A percentile compares a stretch with the other conserved stretches of the same genome.
phyloP scores from a whole-genome alignment of 53 echinoderm and acorn worm genomes.

The Apostichopus leukothele region DNA sequence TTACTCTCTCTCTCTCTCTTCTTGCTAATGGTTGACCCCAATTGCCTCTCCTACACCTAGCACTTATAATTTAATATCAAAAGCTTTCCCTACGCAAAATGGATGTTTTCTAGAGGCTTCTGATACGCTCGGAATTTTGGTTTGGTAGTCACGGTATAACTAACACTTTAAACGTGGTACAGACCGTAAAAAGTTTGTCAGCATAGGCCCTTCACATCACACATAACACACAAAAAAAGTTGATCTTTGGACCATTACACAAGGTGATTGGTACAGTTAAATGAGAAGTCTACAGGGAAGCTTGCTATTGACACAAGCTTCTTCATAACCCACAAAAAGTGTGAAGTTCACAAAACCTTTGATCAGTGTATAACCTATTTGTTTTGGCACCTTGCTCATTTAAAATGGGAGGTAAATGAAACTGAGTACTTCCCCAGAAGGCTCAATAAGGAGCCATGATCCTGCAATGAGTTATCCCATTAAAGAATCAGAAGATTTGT shows the following conservation, averaged over 20 bases:
- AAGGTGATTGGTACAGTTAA: not conserved
- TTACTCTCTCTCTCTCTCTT: not conserved
- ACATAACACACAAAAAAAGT: not conserved
- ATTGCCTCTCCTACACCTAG: too few relatives aligned
- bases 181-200: conserved; percentile 5
- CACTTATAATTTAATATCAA: not conserved
- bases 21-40: not conserved
- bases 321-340: not conserved
- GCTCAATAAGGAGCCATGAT: too few relatives aligned
- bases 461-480: too few relatives aligned
- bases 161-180: not conserved
- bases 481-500: too few relatives aligned
- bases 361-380: not conserved
- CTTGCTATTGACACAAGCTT: not conserved
- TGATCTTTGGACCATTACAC: conserved; percentile 18
- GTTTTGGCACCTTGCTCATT: not conserved
- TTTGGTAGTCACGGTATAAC: not conserved
- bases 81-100: not conserved
- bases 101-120: not conserved
- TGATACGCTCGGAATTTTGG: not conserved
- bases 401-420: too few relatives aligned
- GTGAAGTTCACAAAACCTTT: not conserved
- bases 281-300: not conserved
- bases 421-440: too few relatives aligned
- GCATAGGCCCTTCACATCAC: not conserved